These are phyloP conservation scores for Benitochromis conjunctus DNA, from an alignment of 2,113 vertebrate genomes.

Conservation along the genomic window DNA sequence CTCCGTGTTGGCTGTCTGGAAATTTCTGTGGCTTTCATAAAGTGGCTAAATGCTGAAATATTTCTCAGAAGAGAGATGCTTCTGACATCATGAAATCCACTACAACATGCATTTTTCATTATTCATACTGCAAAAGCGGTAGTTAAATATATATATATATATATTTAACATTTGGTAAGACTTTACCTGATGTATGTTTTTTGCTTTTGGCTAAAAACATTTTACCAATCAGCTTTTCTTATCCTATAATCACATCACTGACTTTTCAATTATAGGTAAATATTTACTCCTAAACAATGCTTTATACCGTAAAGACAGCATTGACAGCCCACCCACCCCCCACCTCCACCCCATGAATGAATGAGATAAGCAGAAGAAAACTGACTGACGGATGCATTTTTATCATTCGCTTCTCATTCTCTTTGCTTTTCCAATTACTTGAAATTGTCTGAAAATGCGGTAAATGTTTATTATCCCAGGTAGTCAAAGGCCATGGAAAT, in stretches of 20 bases:
- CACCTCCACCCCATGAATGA: not conserved
- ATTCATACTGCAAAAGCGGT: not conserved
- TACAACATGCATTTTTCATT: not conserved
- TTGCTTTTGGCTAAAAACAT: not conserved
- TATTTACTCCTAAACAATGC: not conserved
- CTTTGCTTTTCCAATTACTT: not conserved
- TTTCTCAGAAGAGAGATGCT: not conserved
- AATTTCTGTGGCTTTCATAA: constrained; percentile 28
- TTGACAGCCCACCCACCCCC: not conserved
- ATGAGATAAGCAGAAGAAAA: not conserved
- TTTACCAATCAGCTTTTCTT: not conserved
- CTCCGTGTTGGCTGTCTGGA: constrained; percentile 1
- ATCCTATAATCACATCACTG: not conserved
- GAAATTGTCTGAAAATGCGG: not conserved
- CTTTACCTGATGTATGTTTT: not conserved
- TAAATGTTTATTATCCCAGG: not conserved
- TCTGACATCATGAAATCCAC: not conserved
- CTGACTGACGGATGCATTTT: rapidly evolving
- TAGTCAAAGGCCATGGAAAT: too few relatives aligned
- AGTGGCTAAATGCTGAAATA: not conserved
- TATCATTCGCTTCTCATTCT: not conserved
- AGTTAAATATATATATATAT: not conserved
- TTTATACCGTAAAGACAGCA: not conserved
- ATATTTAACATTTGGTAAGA: not conserved
- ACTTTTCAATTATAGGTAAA: not conserved